phyloP scores from a whole-genome alignment of 2,797 vertebrate species.

The Poecilia picta region DNA sequence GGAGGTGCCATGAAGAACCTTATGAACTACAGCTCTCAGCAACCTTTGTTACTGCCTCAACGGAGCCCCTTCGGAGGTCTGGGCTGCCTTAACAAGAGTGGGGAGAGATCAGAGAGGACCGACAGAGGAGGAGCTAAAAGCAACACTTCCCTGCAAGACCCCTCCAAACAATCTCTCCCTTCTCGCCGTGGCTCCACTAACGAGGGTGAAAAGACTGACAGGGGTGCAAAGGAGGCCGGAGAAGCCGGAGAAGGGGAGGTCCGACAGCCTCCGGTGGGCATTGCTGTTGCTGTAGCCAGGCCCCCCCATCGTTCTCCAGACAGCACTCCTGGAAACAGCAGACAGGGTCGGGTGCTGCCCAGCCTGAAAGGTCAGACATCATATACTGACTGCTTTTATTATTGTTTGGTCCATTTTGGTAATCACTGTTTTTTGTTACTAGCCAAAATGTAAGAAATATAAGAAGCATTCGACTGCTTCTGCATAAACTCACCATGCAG shows the following conservation, averaged over 20 bases:
- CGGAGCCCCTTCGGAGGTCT: constrained; percentile 90
- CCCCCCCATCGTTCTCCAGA: constrained; percentile 85
- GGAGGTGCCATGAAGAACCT: constrained; percentile 94
- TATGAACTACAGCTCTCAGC: constrained; percentile 94
- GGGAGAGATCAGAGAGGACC: constrained; percentile 76
- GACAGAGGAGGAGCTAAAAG: constrained; percentile 70
- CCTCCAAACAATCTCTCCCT: constrained; percentile 75
- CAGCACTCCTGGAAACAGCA: constrained; percentile 74
- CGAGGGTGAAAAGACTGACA: constrained; percentile 85
- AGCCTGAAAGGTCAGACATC: constrained; percentile 83
- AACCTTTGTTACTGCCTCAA: constrained; percentile 87
- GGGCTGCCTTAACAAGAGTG: constrained; percentile 87
- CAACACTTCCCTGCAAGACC: constrained; percentile 84
- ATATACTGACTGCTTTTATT: constrained; percentile 12
- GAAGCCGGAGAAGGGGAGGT: constrained; percentile 88
- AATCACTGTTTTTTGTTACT: not conserved
- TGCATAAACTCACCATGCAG: not conserved
- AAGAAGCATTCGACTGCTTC: not conserved
- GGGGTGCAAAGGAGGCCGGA: constrained; percentile 79
- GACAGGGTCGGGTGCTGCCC: constrained; percentile 85
- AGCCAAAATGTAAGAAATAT: not conserved
- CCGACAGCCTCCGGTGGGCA: constrained; percentile 94
- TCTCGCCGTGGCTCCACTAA: constrained; percentile 81
- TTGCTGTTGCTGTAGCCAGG: constrained; percentile 91
- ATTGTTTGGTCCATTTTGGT: constrained; percentile 8